Evolutionary conservation across 2,888 invertebrate genomes (phyloP).

Genomic region (Esperia sulphurella): DNA sequence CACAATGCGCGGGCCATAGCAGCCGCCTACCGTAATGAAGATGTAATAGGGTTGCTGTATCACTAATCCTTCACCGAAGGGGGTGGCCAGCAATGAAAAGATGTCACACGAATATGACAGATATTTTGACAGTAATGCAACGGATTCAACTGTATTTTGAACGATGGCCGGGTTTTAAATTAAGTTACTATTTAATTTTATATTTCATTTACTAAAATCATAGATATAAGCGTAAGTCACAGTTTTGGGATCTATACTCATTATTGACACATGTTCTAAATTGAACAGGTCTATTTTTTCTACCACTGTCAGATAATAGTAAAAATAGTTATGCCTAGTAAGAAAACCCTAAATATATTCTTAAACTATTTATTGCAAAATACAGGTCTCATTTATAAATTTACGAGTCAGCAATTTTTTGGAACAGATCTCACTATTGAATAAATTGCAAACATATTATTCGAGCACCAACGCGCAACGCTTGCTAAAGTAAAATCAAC

Average conservation of each 20-base stretch:
- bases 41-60: slow-evolving; percentile 70
- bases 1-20: slow-evolving; percentile 52
- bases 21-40: slow-evolving; percentile 78
- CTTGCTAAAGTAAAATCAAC: slow-evolving; percentile 64
- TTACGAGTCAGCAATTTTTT: background rate
- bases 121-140: slow-evolving; percentile 79
- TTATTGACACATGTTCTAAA: too few species aligned
- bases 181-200: slow-evolving; percentile 12
- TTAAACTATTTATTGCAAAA: too few species aligned
- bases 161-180: slow-evolving; percentile 35
- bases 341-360: background rate
- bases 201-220: too few species aligned
- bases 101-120: slow-evolving; percentile 76
- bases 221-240: too few species aligned
- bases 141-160: slow-evolving; percentile 44
- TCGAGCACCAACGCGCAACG: slow-evolving; percentile 62
- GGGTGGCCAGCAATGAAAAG: slow-evolving; percentile 68
- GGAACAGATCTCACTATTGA: slow-evolving; percentile 18
- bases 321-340: background rate
- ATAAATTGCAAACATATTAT: slow-evolving; percentile 52
- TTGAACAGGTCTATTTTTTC: too few species aligned
- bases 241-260: too few species aligned
- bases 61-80: slow-evolving; percentile 70
- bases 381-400: background rate
- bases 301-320: too few species aligned